These are phyloP conservation scores for Cherax destructor DNA, from an alignment of 1,140 invertebrate species.

Conservation along the genomic window DNA sequence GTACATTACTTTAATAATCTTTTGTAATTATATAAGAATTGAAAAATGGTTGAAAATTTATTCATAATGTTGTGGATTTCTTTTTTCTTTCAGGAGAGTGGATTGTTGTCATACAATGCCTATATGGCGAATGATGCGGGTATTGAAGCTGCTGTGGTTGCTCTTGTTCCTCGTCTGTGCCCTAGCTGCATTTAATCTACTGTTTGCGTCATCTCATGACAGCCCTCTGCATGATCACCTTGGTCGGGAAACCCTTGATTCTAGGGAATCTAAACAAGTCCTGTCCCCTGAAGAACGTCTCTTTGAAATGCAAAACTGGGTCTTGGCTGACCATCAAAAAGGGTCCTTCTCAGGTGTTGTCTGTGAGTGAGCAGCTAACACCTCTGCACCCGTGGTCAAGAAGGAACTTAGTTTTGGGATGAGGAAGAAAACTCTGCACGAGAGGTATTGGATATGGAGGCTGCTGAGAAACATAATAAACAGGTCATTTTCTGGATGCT, in stretches of 20 bases:
- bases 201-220: not conserved
- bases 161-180: not conserved
- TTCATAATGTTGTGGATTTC: not conserved
- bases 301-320: not conserved
- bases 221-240: not conserved
- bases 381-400: slow-evolving; percentile 25
- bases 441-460: slow-evolving; percentile 49
- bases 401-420: slow-evolving; percentile 49
- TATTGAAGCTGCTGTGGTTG: slow-evolving; percentile 19
- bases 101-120: not conserved
- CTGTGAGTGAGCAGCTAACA: not conserved
- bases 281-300: not conserved
- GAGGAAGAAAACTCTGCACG: slow-evolving; percentile 58
- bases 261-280: not conserved
- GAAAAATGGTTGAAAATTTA: no score
- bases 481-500: slow-evolving; percentile 10
- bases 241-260: not conserved
- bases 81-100: not conserved
- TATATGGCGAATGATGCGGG: not conserved
- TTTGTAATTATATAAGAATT: no score
- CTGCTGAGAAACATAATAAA: not conserved
- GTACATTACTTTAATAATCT: no score
- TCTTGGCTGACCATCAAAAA: not conserved
- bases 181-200: slow-evolving; percentile 8
- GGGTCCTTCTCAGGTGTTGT: not conserved